Evolutionary conservation across 1,140 invertebrate genomes (phyloP), one percentile per base, ranked within the genome.

Genomic region (Drosophila serrata): DNA sequence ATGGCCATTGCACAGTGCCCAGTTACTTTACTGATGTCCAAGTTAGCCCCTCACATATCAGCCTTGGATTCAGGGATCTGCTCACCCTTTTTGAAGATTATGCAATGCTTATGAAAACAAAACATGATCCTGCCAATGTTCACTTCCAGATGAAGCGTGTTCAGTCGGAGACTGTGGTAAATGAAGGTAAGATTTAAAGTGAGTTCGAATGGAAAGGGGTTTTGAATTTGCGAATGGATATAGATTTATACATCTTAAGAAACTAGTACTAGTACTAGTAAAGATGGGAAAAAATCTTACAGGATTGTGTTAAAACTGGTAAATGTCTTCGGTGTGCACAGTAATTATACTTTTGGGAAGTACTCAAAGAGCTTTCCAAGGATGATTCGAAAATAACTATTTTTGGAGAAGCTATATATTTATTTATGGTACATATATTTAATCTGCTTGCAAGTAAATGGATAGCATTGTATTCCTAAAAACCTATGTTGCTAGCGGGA

Each of bases 11-110:
- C 9, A 22, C 3, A 15, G 17, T n/a, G 37, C 49, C 64, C 12
- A 56, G 15, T 11, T 85, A 57, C n/a, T 49, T 85, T 40, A n/a
- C 46, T n/a, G 75, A 82, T 11, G 42, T 80, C 12, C 75, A 88
- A 7, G 39, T 81, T 4, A 88, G 64, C 17, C 81, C 90, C 51
- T 72, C 62, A 13, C 74, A 79, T 17, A 88, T 88, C 15, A 74
- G 46, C 6, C 62, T 81, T 33, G 70, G 81, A 7, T 88, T 88
- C 40, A 43, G 43, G 1, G 85, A 88, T 15, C 74, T 88, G 11
- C 61, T 88, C 4, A 69, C 64, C 22, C 45, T 90, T 6, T 79
- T 90, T 8, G 85, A 90, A 31, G 63, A 61, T 15, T 86, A 90
- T 45, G 58, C 69, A 8, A 64, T 60, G 19, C 56, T 85, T 19